These are phyloP conservation scores for Orius insidiosus DNA, from an alignment of 1,140 invertebrate species.

Conservation along the genomic window DNA sequence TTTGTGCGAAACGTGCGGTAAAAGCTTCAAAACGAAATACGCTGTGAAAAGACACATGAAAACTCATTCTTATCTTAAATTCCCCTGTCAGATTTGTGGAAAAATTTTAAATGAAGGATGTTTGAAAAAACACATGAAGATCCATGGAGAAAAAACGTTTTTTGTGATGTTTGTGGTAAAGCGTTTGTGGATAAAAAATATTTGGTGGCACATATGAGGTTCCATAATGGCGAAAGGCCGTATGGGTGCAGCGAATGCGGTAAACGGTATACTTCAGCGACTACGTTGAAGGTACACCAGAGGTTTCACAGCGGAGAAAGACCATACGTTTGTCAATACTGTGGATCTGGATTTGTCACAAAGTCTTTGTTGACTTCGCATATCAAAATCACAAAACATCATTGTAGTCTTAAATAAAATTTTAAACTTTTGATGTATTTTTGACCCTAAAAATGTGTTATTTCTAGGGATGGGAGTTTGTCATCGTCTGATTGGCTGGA, in stretches of 20 bases:
- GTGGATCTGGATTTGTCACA: constrained; percentile 42
- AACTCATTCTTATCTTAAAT: constrained; percentile 32
- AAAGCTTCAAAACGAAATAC: constrained; percentile 35
- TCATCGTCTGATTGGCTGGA: too few species aligned
- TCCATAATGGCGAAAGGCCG: constrained; percentile 29
- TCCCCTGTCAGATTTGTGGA: constrained; percentile 51
- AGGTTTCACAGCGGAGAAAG: constrained; percentile 49
- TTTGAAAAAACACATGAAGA: constrained; percentile 33
- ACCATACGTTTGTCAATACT: constrained; percentile 44
- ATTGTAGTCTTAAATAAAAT: constrained; percentile 5
- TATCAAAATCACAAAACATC: constrained; percentile 2
- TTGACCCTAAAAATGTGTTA: background rate
- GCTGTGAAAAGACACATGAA: constrained; percentile 37
- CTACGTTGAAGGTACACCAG: constrained; percentile 51
- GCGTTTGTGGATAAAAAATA: constrained; percentile 9
- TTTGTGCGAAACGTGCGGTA: constrained; percentile 32
- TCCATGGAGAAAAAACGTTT: constrained; percentile 11
- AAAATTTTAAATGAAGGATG: constrained; percentile 55
- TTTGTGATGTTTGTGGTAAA: constrained; percentile 9
- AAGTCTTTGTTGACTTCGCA: constrained; percentile 4
- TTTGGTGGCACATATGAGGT: constrained; percentile 27
- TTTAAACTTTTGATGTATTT: background rate
- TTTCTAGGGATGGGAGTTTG: background rate
- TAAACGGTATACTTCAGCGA: constrained; percentile 49
- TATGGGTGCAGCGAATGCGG: constrained; percentile 29